Evolutionary conservation across 92 coral and sea anemone species (phyloP).

Genomic region (Zoanthus sociatus): DNA sequence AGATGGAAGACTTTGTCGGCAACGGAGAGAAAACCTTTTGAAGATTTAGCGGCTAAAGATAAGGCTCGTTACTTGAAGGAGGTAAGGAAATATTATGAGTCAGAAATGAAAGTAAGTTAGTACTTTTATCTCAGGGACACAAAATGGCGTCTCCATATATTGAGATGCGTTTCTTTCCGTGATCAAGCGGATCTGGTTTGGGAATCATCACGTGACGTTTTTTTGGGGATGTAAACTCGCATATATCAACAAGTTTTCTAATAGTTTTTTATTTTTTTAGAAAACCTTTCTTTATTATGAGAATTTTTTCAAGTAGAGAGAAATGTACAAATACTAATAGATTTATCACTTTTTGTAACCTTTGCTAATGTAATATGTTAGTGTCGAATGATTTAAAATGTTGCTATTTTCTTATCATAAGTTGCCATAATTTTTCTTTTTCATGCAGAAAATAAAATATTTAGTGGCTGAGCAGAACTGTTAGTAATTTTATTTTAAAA

Average conservation of each 20-base stretch:
- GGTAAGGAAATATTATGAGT: conserved; percentile 64
- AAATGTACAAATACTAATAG: too few species aligned
- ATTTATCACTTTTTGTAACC: neutral
- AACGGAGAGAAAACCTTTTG: conserved; percentile 79
- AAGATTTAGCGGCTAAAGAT: conserved; percentile 71
- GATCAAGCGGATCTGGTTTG: conserved; percentile 10
- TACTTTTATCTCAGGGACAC: conserved; percentile 12
- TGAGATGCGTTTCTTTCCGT: conserved; percentile 29
- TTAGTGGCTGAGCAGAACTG: too few species aligned
- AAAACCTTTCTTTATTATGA: too few species aligned
- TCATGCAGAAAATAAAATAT: too few species aligned
- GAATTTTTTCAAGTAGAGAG: neutral
- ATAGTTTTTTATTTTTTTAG: neutral
- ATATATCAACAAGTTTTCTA: neutral
- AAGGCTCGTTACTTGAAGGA: conserved; percentile 77
- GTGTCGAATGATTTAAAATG: neutral
- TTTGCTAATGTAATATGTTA: neutral
- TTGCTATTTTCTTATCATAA: too few species aligned
- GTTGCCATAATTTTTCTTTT: too few species aligned
- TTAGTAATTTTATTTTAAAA: too few species aligned
- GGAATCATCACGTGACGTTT: conserved; percentile 38
- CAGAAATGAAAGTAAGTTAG: conserved; percentile 2
- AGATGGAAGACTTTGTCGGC: conserved; percentile 79
- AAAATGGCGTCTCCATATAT: conserved; percentile 32
- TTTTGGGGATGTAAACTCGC: conserved; percentile 23